Base-by-base conservation (phyloP, 2,888 invertebrate species). In the Biston betularia region DNA sequence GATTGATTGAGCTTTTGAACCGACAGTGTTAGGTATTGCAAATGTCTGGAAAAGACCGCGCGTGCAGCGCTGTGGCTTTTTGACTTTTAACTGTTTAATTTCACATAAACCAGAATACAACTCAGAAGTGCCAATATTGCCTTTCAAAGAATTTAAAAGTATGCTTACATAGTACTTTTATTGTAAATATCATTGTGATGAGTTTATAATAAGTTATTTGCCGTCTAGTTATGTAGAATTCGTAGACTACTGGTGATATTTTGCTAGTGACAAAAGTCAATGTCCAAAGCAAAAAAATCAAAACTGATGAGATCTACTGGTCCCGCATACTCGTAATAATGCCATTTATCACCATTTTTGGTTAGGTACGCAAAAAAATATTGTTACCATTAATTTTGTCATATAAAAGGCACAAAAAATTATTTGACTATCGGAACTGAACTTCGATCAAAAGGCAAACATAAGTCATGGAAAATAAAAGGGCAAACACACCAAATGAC, bases 1-100 rank as follows among this genome's bases (percentile, higher is more conserved):
- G 75, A 64, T 80, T 69, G 67, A 72, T 69, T 65, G 69, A 65
- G 63, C 58, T 65, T 65, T 64, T 45, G 45, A 64, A 48, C 62
- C 24, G 64, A 49, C 55, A 58, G 42, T 48, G 61, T 45, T 65
- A 60, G 60, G 35, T 55, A 56, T 63, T 61, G 38, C 52, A 46
- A 58, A 54, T 65, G 48, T 45, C 56, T 54, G 46, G 35, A 66
- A 49, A 53, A 12, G 60, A 24, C 8, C 45, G 61, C 46, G 50
- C 24, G n/a, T 56, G 49, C 52, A 24, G 48, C 35, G 15, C 34
- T 42, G 8, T 6, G 44, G 42, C 24, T 42, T 57, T 46, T n/a
- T 42, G 11, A 55, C 49, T 48, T 24, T 35, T 55, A 50, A 5
- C 5, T 14, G 12, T 24, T 44, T 44, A n/a, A 34, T 34, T 42